A percentile compares a stretch with the other conserved stretches of the same genome.
These are phyloP conservation scores for Amblyopsis rosae DNA, from an alignment of 2,113 vertebrate species.

Conservation along the genomic window DNA sequence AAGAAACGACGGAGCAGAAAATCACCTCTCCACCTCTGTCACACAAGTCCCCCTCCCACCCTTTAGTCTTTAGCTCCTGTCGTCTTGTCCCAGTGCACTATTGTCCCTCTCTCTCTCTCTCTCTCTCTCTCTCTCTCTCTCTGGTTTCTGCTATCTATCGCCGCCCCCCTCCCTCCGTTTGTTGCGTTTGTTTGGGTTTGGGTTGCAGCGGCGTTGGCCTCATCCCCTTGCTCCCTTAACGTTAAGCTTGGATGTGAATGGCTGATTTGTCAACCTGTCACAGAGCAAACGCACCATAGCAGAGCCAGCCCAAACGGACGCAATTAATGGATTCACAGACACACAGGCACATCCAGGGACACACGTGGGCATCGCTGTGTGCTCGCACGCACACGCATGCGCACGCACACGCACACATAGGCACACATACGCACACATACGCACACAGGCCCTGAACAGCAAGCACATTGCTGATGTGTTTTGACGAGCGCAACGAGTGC, in stretches of 20 bases:
- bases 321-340: constrained; percentile 47
- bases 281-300: constrained; percentile 60
- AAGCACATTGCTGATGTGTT: constrained; percentile 44
- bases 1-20: constrained; percentile 77
- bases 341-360: constrained; percentile 1
- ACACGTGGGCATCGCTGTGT: background rate
- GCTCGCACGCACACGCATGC: constrained; percentile 5
- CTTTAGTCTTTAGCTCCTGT: constrained; percentile 70
- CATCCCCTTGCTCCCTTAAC: background rate
- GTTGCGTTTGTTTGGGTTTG: background rate
- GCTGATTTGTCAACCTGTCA: constrained; percentile 66
- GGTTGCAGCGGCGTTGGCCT: constrained; percentile 1
- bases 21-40: constrained; percentile 77
- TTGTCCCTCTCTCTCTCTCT: constrained; percentile 6
- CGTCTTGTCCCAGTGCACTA: constrained; percentile 40
- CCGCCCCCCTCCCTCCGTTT: background rate
- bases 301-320: constrained; percentile 40
- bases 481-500: constrained; percentile 50
- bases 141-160: constrained; percentile 1
- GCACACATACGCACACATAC: background rate
- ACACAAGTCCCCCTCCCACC: constrained; percentile 62
- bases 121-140: constrained; percentile 2
- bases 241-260: constrained; percentile 46
- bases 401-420: background rate
- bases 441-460: constrained; percentile 11